Percentiles rank a stretch among this genome's conserved stretches.
Evolutionary conservation across 2,113 vertebrate genomes (phyloP).

Genomic region (Hemiscyllium ocellatum): DNA sequence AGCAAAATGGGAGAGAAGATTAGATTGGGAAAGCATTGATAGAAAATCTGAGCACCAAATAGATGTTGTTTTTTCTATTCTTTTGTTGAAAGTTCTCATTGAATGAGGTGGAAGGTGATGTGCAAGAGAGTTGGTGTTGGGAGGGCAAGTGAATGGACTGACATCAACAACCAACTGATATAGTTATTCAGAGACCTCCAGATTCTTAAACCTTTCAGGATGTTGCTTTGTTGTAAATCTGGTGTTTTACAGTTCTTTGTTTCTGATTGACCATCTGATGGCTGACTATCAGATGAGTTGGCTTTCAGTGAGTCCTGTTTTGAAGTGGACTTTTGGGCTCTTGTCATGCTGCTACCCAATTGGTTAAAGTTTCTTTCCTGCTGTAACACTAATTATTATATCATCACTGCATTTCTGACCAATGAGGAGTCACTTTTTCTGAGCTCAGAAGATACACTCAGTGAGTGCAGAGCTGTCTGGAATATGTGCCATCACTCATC

Average conservation of each 20-base stretch:
- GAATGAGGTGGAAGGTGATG: neutral
- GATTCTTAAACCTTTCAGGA: neutral
- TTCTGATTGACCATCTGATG: neutral
- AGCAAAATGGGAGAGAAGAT: neutral
- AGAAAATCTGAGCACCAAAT: neutral
- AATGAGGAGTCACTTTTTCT: neutral
- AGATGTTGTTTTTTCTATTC: neutral
- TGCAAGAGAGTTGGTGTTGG: neutral
- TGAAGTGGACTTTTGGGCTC: neutral
- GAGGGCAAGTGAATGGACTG: neutral
- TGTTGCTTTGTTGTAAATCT: neutral
- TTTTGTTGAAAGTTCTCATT: neutral
- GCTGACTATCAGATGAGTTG: neutral
- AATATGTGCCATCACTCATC: neutral
- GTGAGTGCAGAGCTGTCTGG: conserved; percentile 2
- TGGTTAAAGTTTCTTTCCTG: neutral
- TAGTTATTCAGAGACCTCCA: neutral
- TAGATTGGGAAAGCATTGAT: neutral
- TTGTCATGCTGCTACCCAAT: neutral
- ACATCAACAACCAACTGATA: neutral
- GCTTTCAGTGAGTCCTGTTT: neutral
- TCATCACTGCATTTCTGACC: conserved; percentile 13
- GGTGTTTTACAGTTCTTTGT: neutral
- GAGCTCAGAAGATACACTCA: neutral
- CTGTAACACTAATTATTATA: neutral